Conservation (phyloP, 1,140 invertebrate species). For the Tyrophagus putrescentiae region DNA sequence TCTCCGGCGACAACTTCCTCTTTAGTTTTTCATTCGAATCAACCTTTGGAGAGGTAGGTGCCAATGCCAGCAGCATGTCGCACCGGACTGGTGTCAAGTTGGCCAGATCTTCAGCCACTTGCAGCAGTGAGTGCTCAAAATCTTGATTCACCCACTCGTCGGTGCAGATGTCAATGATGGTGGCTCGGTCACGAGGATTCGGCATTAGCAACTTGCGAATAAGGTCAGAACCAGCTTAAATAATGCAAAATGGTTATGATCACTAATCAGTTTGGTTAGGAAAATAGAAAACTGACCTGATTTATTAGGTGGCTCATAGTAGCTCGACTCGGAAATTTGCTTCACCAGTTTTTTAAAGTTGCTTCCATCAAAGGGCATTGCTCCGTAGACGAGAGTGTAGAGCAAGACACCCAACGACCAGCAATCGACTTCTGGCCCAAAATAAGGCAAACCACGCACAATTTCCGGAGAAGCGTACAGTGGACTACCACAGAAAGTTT, state of each 20-base stretch:
- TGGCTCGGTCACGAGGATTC: slow-evolving; percentile 68
- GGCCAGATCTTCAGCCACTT: slow-evolving; percentile 68
- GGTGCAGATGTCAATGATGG: slow-evolving; percentile 79
- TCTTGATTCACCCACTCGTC: slow-evolving; percentile 84
- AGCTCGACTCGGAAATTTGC: slow-evolving; percentile 91
- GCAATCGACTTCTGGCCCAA: slow-evolving; percentile 79
- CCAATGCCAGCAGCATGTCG: slow-evolving; percentile 52
- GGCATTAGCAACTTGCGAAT: slow-evolving; percentile 88
- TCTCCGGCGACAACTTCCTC: too few species aligned
- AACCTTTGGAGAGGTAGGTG: slow-evolving; percentile 23
- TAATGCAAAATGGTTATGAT: slow-evolving; percentile 13
- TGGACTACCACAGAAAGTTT: slow-evolving; percentile 93
- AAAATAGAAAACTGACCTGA: slow-evolving; percentile 49
- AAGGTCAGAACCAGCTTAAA: slow-evolving; percentile 72
- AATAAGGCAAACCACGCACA: slow-evolving; percentile 90
- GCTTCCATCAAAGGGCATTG: slow-evolving; percentile 98
- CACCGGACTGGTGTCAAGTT: slow-evolving; percentile 73
- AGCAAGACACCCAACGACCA: slow-evolving; percentile 95
- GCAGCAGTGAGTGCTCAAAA: slow-evolving; percentile 61
- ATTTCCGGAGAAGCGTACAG: slow-evolving; percentile 98
- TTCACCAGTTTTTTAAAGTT: slow-evolving; percentile 92
- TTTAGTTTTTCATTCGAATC: neutral
- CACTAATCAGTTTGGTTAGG: neutral
- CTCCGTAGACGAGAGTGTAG: slow-evolving; percentile 94
- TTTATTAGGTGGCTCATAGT: slow-evolving; percentile 85